Base-by-base conservation (phyloP, 2,888 invertebrate genomes). In the Ochlodes sylvanus region DNA sequence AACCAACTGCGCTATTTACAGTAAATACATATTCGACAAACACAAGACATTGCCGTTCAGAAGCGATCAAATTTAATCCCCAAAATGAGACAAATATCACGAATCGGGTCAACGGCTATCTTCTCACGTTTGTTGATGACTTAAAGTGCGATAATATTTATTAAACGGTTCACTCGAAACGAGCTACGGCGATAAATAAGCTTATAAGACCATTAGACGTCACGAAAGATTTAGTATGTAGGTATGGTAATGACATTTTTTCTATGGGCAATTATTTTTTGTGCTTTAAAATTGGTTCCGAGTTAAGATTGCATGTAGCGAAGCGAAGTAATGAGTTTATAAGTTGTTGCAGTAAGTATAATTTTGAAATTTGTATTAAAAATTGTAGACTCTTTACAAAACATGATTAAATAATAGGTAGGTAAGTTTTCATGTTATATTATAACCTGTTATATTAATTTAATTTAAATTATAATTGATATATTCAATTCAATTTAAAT, bases 61-160 rank as follows among this genome's bases (percentile, higher is more conserved):
- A 81, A 83, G 82, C 83, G 86, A 89, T 89, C 90, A 85, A 81
- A 86, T 87, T 85, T 92, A 91, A 93, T 92, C 93, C 86, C 79
- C 81, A 76, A 89, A 92, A 89, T 89, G 91, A 86, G 87, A 85
- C 89, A 89, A 92, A 89, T 87, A 89, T 91, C 93, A 93, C 93
- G 93, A 92, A 88, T 87, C 85, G 86, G 91, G 91, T 91, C 92
- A 90, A 84, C 86, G 86, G 87, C 89, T 88, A 89, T 90, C 90
- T 92, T 93, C 92, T 91, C 92, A 92, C 92, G 92, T 91, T 91
- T 92, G 90, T 91, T 89, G 91, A 88, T 86, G 90, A 87, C 89
- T 88, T 84, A 85, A 85, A 91, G 85, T 89, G 90, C 90, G 91
- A 93, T 92, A 91, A 91, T 91, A 91, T 93, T 92, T 92, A 92